These are phyloP conservation scores for Triplophysa bombifrons DNA, from an alignment of 2,797 vertebrate species.

Conservation along the genomic window DNA sequence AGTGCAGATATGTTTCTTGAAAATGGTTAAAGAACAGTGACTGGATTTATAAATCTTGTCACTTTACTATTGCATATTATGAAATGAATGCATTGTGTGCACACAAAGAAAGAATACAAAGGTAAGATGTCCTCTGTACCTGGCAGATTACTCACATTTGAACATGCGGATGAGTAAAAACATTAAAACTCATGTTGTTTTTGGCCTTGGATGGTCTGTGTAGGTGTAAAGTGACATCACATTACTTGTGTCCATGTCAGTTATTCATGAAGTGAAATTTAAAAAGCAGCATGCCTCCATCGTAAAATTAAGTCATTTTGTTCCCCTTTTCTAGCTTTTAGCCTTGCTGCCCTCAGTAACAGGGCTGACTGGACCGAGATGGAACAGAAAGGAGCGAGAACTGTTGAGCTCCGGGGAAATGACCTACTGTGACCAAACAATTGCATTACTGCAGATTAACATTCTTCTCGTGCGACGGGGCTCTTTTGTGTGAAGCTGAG, in stretches of 20 bases:
- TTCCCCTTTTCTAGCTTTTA: conserved; percentile 59
- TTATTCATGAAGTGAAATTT: conserved; percentile 70
- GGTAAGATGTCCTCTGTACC: background rate
- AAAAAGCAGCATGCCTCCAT: conserved; percentile 63
- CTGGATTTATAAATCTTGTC: conserved; percentile 26
- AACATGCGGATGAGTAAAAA: no score
- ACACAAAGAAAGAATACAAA: no score
- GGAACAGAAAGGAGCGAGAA: conserved; percentile 25
- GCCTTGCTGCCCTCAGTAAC: conserved; percentile 34
- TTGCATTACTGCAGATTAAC: conserved; percentile 63
- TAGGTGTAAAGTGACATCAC: conserved; percentile 38
- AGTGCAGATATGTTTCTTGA: conserved; percentile 4
- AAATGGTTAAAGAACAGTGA: conserved; percentile 15
- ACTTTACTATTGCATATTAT: background rate
- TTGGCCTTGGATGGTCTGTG: background rate
- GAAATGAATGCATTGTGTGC: background rate
- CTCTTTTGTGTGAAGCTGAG: conserved; percentile 50
- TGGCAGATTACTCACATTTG: background rate
- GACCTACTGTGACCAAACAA: conserved; percentile 53
- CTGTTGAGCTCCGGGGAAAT: conserved; percentile 28
- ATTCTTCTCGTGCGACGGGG: conserved; percentile 61
- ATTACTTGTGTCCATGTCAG: conserved; percentile 52
- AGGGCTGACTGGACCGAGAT: conserved; percentile 24
- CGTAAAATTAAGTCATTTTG: conserved; percentile 59
- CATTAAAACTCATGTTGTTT: background rate